Base-by-base conservation (phyloP, 1,140 invertebrate genomes). In the Druon quercuslanigerum region DNA sequence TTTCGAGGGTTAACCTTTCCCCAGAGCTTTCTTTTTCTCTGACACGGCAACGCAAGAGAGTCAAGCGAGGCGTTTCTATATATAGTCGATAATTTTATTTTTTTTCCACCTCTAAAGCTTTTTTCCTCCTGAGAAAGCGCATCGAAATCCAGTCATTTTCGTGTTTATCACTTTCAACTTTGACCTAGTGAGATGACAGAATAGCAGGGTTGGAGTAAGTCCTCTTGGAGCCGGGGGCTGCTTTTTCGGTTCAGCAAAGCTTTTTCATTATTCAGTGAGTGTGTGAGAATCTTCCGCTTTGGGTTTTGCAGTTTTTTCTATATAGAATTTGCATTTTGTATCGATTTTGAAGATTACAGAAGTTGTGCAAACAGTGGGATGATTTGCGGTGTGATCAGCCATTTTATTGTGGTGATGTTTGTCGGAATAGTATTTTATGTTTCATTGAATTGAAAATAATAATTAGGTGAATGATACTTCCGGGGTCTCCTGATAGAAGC, bases 11-110 rank as follows among this genome's bases (percentile, higher is more conserved):
- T 54, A n/a, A 54, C 52, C n/a, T 16, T 19, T 2, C 52, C 8
- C 17, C n/a, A 54, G 60, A 66, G 33, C 25, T 16, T n/a, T 6
- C 4, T 8, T 40, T 56, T 25, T 66, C 40, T 66, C 57, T 60
- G 33, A 66, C 6, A 66, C 40, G 60, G 60, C 60, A 57, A 25
- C 20, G 20, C 19, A 60, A 66, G 60, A 33, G 33, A 66, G 57
- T 33, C 57, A 25, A 66, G 57, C 25, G 12, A 66, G 12, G 25
- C 20, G 20, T 66, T 66, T 66, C 60, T 66, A 46, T 46, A 46
- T 46, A 11, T 46, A 66, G 60, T 66, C 60, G n/a, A 66, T 66
- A 66, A 66, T 66, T 66, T 66, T 66, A 46, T 66, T 25, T 40
- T 13, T 5, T 66, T 40, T 13, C 14, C n/a, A 2, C 6, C 0